Base-by-base conservation (phyloP, 2,888 invertebrate species). In the Yponomeuta sedellus region DNA sequence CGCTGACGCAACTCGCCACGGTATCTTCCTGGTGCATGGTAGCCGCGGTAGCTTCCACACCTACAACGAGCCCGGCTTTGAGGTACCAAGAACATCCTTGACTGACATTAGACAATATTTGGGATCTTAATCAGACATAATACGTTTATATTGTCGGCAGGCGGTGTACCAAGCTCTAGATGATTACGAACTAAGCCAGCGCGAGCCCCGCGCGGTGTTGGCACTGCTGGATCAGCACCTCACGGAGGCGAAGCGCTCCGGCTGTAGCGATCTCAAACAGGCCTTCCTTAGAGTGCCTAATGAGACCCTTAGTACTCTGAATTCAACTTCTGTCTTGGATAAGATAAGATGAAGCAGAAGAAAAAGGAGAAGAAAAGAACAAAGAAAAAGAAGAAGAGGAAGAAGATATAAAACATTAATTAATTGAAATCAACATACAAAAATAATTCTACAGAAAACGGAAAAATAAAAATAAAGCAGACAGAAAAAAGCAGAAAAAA, bases 11-110 rank as follows among this genome's bases (percentile, higher is more conserved):
- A 93, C 95, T 68, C 82, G 89, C 65, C 82, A 92, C 44, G 98
- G 98, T 1, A 94, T 96, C n/a, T 92, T 94, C 70, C 93, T 98
- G 10, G 80, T 98, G 63, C 99, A 99, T 80, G 98, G 98, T 56
- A 97, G 96, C 74, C 92, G 98, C 65, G 94, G 95, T 4, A 96
- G 95, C 65, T 98, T 98, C 85, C 97, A 97, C 82, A 94, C 94
- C 0, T 92, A 95, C 70, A 97, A 96, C 80, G 97, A 98, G 76
- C 97, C 97, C 0, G 94, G 96, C 0, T 98, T 98, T 79, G 94
- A 94, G 81, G 90, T 89, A 56, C 28, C 12, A 8, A n/a, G n/a
- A n/a, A n/a, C n/a, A n/a, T n/a, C n/a, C n/a, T n/a, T n/a, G n/a
- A n/a, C n/a, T n/a, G n/a, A n/a, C 10, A 16, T 34, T 1, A 12